A percentile compares a stretch with the other conserved stretches of the same genome.
Evolutionary conservation across 2,888 invertebrate species (phyloP).

Genomic region (Catocala sponsa): DNA sequence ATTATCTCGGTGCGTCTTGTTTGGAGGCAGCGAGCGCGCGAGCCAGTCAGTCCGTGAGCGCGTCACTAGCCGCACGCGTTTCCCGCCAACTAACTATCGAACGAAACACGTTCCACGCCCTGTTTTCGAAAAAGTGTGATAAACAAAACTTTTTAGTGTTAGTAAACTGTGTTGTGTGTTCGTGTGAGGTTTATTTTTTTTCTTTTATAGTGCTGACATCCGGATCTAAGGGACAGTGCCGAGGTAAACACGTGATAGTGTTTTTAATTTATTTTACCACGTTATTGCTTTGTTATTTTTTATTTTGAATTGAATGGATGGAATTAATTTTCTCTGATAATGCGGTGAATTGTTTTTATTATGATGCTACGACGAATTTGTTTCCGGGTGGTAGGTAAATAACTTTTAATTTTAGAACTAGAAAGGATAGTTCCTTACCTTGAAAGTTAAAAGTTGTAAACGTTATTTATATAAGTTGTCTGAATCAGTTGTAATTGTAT

Average conservation of each 20-base stretch:
- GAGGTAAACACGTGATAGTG: conserved; percentile 67
- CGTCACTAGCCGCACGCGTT: conserved; percentile 59
- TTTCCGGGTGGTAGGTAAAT: conserved; percentile 4
- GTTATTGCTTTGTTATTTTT: conserved; percentile 53
- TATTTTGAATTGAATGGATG: conserved; percentile 48
- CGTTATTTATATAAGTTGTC: conserved; percentile 36
- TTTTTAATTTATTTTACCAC: conserved; percentile 60
- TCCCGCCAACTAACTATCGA: conserved; percentile 54
- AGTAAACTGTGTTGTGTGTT: conserved; percentile 61
- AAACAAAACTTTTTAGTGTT: conserved; percentile 58
- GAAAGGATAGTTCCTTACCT: conserved; percentile 49
- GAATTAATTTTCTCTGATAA: conserved; percentile 35
- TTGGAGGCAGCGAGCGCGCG: conserved; percentile 46
- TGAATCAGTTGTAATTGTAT: conserved; percentile 14
- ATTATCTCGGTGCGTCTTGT: conserved; percentile 61
- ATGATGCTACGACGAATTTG: conserved; percentile 7
- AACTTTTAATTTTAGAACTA: conserved; percentile 29
- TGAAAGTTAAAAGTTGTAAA: conserved; percentile 49
- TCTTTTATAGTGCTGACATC: conserved; percentile 44
- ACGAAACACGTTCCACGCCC: conserved; percentile 59
- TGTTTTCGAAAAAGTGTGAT: conserved; percentile 56
- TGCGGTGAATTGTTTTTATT: conserved; percentile 23
- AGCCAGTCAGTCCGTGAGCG: conserved; percentile 70
- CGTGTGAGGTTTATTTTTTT: conserved; percentile 50
- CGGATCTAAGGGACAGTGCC: conserved; percentile 59